Conservation (phyloP, 2,797 vertebrate species). For the Spheniscus humboldti region DNA sequence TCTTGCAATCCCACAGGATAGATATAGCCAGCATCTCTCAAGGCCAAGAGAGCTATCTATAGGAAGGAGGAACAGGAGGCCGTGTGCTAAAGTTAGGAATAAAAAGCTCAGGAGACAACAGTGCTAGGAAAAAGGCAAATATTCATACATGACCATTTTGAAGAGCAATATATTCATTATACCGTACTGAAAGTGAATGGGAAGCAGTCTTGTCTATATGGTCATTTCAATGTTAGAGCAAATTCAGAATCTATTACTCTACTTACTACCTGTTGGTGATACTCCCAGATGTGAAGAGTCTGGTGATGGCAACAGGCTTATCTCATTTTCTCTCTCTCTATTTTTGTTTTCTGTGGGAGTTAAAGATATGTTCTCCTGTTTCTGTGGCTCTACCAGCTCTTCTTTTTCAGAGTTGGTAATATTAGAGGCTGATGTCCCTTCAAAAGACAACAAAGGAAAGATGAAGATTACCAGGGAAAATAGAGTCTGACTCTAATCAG, state of each 20-base stretch:
- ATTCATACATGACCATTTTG: background rate
- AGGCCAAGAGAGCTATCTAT: background rate
- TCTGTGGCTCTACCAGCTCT: background rate
- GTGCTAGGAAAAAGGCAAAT: background rate
- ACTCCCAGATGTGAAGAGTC: background rate
- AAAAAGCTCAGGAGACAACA: background rate
- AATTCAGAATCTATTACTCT: background rate
- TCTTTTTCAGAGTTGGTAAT: background rate
- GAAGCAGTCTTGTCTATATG: background rate
- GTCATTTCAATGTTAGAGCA: background rate
- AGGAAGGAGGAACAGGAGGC: background rate
- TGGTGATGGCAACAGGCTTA: background rate
- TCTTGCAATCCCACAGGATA: background rate
- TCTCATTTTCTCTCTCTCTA: background rate
- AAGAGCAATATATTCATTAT: background rate
- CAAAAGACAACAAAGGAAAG: background rate
- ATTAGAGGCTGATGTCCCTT: constrained; percentile 58
- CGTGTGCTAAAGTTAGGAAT: background rate
- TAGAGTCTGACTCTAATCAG: background rate
- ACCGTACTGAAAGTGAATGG: rapidly evolving
- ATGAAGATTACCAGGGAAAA: background rate
- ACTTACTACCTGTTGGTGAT: background rate
- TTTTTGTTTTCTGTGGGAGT: background rate
- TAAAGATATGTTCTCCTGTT: background rate
- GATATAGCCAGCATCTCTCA: background rate